Conservation (phyloP, 1,140 invertebrate species). For the Oryzaephilus surinamensis region DNA sequence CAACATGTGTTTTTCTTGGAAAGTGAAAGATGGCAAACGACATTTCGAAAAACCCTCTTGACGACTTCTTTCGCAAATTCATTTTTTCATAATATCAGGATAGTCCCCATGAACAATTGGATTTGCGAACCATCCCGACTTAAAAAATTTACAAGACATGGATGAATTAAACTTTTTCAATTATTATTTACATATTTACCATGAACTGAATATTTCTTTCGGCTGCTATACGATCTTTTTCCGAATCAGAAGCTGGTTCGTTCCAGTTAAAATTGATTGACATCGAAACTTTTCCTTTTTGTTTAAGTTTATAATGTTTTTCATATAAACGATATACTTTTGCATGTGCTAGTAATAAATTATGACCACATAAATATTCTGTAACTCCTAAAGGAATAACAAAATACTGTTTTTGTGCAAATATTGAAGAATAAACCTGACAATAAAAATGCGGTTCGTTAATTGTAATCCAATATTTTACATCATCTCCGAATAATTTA, state of each 20-base stretch:
- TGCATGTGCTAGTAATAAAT: slow-evolving; percentile 21
- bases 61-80: slow-evolving; percentile 37
- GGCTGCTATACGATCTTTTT: slow-evolving; percentile 38
- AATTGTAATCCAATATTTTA: slow-evolving; percentile 42
- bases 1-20: slow-evolving; percentile 37
- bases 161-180: too few relatives aligned
- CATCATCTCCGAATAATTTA: slow-evolving; percentile 19
- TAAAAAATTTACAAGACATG: too few relatives aligned
- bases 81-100: slow-evolving; percentile 7
- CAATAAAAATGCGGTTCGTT: slow-evolving; percentile 41
- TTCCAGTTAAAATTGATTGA: slow-evolving; percentile 5
- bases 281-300: slow-evolving; percentile 16
- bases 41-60: slow-evolving; percentile 38
- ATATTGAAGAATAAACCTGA: too few relatives aligned
- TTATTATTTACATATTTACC: too few relatives aligned
- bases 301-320: slow-evolving; percentile 15
- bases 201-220: slow-evolving; percentile 34
- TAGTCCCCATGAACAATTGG: slow-evolving; percentile 43
- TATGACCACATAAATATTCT: slow-evolving; percentile 22
- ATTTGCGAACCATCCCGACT: slow-evolving; percentile 50
- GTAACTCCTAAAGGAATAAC: slow-evolving; percentile 1
- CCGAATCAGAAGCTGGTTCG: slow-evolving; percentile 32
- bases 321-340: slow-evolving; percentile 23
- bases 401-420: too few relatives aligned
- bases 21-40: slow-evolving; percentile 48